These are phyloP conservation scores for Lynx canadensis DNA, from an alignment of 2,113 vertebrate species.

Conservation along the genomic window DNA sequence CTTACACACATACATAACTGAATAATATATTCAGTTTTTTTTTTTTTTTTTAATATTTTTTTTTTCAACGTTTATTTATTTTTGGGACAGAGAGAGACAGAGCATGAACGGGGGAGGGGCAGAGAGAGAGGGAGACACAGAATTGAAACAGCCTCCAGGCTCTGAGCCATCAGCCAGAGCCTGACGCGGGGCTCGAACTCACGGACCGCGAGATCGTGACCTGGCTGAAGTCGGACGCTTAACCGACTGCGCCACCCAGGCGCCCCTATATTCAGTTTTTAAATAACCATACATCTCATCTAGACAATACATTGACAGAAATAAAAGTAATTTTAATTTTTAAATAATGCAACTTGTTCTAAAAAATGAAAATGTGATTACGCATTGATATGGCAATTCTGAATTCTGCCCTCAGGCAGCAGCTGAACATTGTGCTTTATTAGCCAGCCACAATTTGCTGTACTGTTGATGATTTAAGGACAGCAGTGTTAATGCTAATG, in stretches of 20 bases:
- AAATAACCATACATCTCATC: background rate
- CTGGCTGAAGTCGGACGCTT: too few relatives aligned
- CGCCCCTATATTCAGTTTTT: background rate
- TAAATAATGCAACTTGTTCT: background rate
- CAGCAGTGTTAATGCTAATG: constrained; percentile 54
- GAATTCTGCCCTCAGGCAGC: constrained; percentile 61
- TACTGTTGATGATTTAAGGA: constrained; percentile 68
- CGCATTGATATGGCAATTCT: constrained; percentile 50
- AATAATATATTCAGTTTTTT: background rate
- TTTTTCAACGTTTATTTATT: too few relatives aligned
- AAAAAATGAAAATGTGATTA: background rate
- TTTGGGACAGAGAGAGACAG: too few relatives aligned
- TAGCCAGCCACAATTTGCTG: constrained; percentile 77
- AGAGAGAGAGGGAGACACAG: too few relatives aligned
- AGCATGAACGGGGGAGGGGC: too few relatives aligned
- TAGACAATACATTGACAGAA: constrained; percentile 23
- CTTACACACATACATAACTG: background rate
- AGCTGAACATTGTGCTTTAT: constrained; percentile 73
- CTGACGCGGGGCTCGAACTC: too few relatives aligned
- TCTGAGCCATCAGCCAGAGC: too few relatives aligned
- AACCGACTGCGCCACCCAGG: too few relatives aligned
- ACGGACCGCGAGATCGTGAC: too few relatives aligned
- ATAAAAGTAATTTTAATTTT: constrained; percentile 34
- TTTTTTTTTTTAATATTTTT: too few relatives aligned
- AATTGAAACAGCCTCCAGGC: too few relatives aligned